Base-by-base conservation (phyloP, 1,140 invertebrate species). In the Triops longicaudatus region DNA sequence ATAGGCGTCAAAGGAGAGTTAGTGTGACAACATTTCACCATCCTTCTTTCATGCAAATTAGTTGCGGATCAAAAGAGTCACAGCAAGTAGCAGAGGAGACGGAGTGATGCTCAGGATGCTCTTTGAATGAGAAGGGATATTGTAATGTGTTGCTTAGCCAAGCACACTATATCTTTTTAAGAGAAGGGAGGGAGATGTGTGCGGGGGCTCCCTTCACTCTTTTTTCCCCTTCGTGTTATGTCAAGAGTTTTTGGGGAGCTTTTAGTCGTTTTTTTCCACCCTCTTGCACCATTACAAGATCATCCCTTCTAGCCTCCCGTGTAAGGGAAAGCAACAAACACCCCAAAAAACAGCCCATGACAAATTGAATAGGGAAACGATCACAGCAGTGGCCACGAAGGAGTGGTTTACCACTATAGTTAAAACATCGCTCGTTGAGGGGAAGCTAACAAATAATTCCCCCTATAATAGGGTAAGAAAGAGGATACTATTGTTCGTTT, bases 101-200 rank as follows among this genome's bases (percentile, higher is more conserved):
- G 31, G 31, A 37, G 31, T 37, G 31, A 37, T 37, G 31, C 50
- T 17, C 17, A 63, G 50, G 50, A 63, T 63, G 50, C 50, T 22
- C 50, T 63, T 63, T 63, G 50, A 63, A 63, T 63, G 50, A 17
- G 14, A 22, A 63, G 50, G n/a, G 50, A 63, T 63, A 22, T 63
- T 63, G 50, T 63, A 63, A 63, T 63, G 50, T 63, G 50, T 63
- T 63, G 50, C 50, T 63, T 63, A 63, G 50, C 50, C 50, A 63
- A 63, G 50, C 50, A 63, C 50, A 63, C 50, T 63, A 63, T 63
- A 63, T 63, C 50, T 63, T 63, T 63, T 63, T 63, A 63, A 63
- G 17, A 22, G 50, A 9, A 63, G 50, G 50, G 14, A 22, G 14
- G 3, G 44, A 14, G 50, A 44, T 44, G 43, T n/a, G n/a, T n/a